Evolutionary conservation across 2,113 vertebrate genomes (phyloP), one percentile per base, ranked within the genome.

Genomic region (Neodontobutis hainanensis): DNA sequence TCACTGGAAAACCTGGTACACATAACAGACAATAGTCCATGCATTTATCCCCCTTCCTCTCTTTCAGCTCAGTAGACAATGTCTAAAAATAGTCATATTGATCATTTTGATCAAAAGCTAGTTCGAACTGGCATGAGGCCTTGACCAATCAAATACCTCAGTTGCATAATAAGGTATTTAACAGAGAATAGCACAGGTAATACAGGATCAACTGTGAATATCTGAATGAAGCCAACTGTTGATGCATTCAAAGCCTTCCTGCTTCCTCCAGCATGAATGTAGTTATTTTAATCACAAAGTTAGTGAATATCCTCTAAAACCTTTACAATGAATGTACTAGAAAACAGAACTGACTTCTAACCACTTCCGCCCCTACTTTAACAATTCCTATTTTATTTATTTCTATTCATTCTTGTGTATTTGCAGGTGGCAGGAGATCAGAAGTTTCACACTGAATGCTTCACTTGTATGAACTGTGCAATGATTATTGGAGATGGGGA

Each of bases 391-490:
- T 50, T 69, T 32, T 58, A 5, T 50, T 56, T 57, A 4, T 35
- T 55, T 40, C 10, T 38, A 4, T 46, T 12, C 3, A 46, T 11
- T 5, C 52, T 16, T 65, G 12, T 61, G 19, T 45, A 27, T 58
- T 35, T 71, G 59, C 77, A 99, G 97, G 96, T 97, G 79, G 97
- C 96, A 0, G 97, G 97, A 69, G 95, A 96, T 71, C 94, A 96
- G 82, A 99, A 96, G 82, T 99, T 96, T 75, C 97, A 99, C 85
- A 95, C 97, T 0, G 97, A 99, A 78, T 99, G 97, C 71, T 99
- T 99, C 88, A 93, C 90, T 72, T 99, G 97, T 87, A 89, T 93
- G 61, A 93, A 87, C 5, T 99, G 97, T 49, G 88, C 85, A 35
- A 82, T 87, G 2, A 94, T 97, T 80, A 98, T 99, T 0, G 97